Conservation (phyloP, 2,888 invertebrate species). For the Acanthococcus lagerstroemiae region DNA sequence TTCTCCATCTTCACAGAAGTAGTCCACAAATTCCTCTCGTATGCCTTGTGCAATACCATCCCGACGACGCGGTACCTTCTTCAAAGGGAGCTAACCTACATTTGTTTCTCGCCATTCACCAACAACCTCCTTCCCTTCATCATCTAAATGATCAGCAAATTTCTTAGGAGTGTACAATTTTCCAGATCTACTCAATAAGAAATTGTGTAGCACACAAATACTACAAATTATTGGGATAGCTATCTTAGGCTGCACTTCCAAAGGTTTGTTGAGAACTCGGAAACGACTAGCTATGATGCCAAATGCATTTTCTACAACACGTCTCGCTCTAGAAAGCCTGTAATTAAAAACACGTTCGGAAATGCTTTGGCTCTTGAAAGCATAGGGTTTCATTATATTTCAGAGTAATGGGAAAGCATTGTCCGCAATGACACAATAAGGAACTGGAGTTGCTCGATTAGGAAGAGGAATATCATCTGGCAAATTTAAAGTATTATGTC, state of each 20-base stretch:
- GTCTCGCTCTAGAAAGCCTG: slow-evolving; percentile 33
- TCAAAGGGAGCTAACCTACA: background rate
- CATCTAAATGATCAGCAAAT: background rate
- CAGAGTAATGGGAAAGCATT: slow-evolving; percentile 36
- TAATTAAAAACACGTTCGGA: slow-evolving; percentile 34
- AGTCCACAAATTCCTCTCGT: background rate
- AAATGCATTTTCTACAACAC: slow-evolving; percentile 34
- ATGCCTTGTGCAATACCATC: background rate
- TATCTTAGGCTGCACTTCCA: slow-evolving; percentile 29
- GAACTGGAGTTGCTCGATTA: background rate
- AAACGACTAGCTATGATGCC: slow-evolving; percentile 31
- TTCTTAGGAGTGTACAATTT: background rate
- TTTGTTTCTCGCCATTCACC: background rate
- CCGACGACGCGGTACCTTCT: background rate
- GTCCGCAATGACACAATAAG: slow-evolving; percentile 36
- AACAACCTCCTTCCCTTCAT: background rate
- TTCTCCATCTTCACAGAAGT: background rate
- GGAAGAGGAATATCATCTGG: slow-evolving; percentile 4
- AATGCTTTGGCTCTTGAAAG: slow-evolving; percentile 25
- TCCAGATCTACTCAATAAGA: slow-evolving; percentile 16
- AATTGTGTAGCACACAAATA: slow-evolving; percentile 30
- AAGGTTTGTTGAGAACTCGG: slow-evolving; percentile 32
- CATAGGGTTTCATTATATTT: slow-evolving; percentile 34
- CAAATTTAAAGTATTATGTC: slow-evolving; percentile 16
- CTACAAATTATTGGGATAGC: slow-evolving; percentile 9